These are phyloP conservation scores for Catamblyrhynchus diadema DNA, from an alignment of 2,797 vertebrate genomes.

Conservation along the genomic window DNA sequence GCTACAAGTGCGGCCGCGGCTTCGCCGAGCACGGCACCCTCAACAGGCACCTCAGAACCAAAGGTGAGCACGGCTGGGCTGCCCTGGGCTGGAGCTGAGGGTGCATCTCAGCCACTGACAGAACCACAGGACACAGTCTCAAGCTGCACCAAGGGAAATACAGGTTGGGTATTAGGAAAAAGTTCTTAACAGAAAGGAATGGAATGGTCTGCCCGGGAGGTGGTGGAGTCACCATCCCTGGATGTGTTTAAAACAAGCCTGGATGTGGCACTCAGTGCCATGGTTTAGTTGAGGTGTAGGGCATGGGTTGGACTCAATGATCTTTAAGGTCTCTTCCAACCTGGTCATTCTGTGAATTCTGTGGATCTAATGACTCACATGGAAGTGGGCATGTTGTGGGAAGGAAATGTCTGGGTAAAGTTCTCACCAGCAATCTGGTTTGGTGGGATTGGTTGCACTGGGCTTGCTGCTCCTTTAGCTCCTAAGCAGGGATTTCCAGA, in stretches of 20 bases:
- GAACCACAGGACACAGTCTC: not conserved
- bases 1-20: constrained; percentile 87
- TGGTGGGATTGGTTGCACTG: not conserved
- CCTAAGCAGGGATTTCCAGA: not conserved
- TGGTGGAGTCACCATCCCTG: not conserved
- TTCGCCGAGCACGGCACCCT: constrained; percentile 96
- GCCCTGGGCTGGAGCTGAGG: not conserved
- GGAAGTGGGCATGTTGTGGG: not conserved
- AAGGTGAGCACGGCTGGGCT: constrained; percentile 77
- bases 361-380: fast-evolving
- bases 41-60: constrained; percentile 92
- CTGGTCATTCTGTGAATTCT: not conserved
- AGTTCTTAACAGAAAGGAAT: not conserved
- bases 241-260: not conserved
- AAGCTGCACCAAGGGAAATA: not conserved
- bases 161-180: not conserved
- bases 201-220: not conserved
- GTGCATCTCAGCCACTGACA: not conserved
- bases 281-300: not conserved
- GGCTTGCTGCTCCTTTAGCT: not conserved
- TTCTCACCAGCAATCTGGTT: not conserved
- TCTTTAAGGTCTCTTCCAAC: not conserved
- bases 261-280: not conserved
- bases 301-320: not conserved
- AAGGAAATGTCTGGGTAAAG: not conserved